Base-by-base conservation (phyloP, 2,888 invertebrate genomes). In the Philaethria dido region DNA sequence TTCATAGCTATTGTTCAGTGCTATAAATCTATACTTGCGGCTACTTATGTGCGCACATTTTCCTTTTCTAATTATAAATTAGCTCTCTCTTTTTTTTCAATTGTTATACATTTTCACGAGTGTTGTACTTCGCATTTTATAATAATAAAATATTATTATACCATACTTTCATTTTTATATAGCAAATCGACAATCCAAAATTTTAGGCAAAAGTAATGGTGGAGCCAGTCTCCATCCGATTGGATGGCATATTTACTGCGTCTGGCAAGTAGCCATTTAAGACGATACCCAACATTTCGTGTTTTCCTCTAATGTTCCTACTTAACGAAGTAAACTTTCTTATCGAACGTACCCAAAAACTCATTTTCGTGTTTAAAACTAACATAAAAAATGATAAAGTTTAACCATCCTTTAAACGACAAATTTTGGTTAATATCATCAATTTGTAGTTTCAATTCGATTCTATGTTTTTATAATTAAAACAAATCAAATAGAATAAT, bases 311-410 rank as follows among this genome's bases (percentile, higher is more conserved):
- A 90, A 90, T 89, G 91, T 89, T 84, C 84, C 89, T 88, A 89
- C 88, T 89, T 89, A 90, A 88, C 85, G 82, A 89, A 89, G 87
- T 87, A 84, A 89, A 90, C 85, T 89, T 89, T 90, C 88, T 89
- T 90, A 90, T 91, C 89, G 80, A 81, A 83, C 84, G 82, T 83
- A 87, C 87, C 85, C 80, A 88, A 86, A 86, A 85, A 84, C 3
- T 85, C 77, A 75, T 81, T 76, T 78, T 74, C 67, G 76, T 84
- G 80, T 82, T 85, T 77, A 78, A 76, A 83, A 85, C 80, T 85
- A 81, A 83, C 81, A 82, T 82, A 82, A 74, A 73, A 74, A 74
- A 73, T 74, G 77, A 81, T 45, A 8, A 42, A 48, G 52, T 18
- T 54, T 45, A 22, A 9, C 9, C 0, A 50, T 33, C 2, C 8